Evolutionary conservation across 2,888 invertebrate species (phyloP), one percentile per base, ranked within the genome.

Genomic region (Heliconius ethilla): DNA sequence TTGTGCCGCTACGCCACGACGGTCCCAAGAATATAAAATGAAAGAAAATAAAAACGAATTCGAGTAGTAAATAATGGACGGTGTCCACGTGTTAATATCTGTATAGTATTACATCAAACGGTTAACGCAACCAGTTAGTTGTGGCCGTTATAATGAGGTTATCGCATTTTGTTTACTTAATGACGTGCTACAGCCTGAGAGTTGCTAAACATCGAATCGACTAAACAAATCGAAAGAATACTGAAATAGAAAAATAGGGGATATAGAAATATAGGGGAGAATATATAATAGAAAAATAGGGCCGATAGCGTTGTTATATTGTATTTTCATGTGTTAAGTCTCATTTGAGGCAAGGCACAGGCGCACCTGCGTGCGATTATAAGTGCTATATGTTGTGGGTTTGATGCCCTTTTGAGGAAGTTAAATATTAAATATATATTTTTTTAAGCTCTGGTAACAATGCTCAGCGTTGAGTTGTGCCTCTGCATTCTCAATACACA

Each of bases 111-210:
- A 78, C 78, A 78, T 51, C 27, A 55, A 80, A 76, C 76, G 70
- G 70, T 80, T 80, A 76, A 76, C 76, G 59, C 74, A 80, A 78
- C 76, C 79, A 83, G 83, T 84, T 82, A 83, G 83, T 84, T 82
- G 85, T 84, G 85, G 85, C 85, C 77, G 80, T 86, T 86, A 82
- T 86, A 90, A 87, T 85, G 87, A 89, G 90, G 89, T 89, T 91
- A 90, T 89, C 89, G 83, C 79, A 62, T 66, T 81, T 76, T 79
- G 80, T 77, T 70, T 70, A 76, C 77, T 79, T 75, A 67, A 66
- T 73, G 62, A 40, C 25, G 18, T 40, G 37, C 25, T 63, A 74
- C 63, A 73, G 27, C 73, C 73, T 74, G 37, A 63, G 73, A 62
- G 40, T 74, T 74, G 63, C 73, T 63, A 63, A 74, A 62, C 73